A percentile compares a stretch with the other conserved stretches of the same genome.
These are phyloP conservation scores for Phaedon cochleariae DNA, from an alignment of 2,888 invertebrate genomes.

Conservation along the genomic window DNA sequence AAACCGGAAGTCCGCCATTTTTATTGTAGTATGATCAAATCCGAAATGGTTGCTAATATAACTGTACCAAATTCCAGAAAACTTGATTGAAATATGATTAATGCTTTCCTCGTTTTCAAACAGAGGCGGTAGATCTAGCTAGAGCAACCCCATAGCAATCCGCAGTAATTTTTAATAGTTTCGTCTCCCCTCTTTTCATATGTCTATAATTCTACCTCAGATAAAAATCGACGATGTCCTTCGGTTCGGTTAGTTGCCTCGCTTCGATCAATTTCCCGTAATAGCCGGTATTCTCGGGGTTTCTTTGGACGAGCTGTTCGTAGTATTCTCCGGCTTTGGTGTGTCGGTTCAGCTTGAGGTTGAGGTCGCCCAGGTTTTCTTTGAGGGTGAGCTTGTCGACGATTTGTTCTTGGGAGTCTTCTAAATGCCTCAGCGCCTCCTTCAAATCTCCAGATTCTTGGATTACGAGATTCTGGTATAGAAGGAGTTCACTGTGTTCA, in stretches of 20 bases:
- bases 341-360: constrained; percentile 71
- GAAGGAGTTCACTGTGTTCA: constrained; percentile 95
- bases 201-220: no score
- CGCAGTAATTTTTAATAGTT: no score
- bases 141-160: no score
- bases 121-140: no score
- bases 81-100: no score
- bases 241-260: constrained; percentile 74
- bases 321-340: constrained; percentile 82
- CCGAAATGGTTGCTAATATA: no score
- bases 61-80: no score
- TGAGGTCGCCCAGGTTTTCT: constrained; percentile 88
- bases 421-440: constrained; percentile 88
- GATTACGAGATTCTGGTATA: constrained; percentile 97
- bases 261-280: constrained; percentile 90
- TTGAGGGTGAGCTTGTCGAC: constrained; percentile 92
- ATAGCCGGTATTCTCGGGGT: constrained; percentile 96
- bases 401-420: constrained; percentile 88
- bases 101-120: no score
- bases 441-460: constrained; percentile 90
- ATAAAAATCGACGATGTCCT: constrained; percentile 84
- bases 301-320: constrained; percentile 85
- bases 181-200: no score
- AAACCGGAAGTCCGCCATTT: no score
- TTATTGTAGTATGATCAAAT: no score